phyloP scores from a whole-genome alignment of 2,888 invertebrate species.

The Nasonia oneida region DNA sequence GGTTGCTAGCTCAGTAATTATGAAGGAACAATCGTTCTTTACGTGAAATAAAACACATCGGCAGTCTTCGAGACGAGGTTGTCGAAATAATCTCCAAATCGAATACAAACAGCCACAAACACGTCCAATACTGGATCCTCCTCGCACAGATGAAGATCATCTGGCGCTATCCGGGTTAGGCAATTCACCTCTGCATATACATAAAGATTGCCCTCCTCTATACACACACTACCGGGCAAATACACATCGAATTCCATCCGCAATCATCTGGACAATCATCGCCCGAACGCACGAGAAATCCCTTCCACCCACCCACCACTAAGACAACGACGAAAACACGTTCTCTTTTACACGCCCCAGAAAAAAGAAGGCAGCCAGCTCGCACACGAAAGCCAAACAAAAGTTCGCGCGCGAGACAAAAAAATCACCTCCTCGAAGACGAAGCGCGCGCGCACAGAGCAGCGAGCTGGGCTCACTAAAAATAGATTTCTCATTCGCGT shows the following conservation, averaged over 20 bases:
- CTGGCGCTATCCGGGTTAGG: too few relatives aligned
- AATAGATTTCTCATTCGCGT: conserved; percentile 53
- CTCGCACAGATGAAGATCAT: too few relatives aligned
- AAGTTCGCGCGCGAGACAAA: not conserved
- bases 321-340: not conserved
- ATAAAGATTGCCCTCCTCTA: not conserved
- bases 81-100: not conserved
- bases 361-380: not conserved
- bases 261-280: not conserved
- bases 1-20: too few relatives aligned
- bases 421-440: conserved; percentile 7
- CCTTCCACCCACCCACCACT: not conserved
- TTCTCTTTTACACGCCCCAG: not conserved
- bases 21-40: too few relatives aligned
- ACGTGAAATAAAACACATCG: too few relatives aligned
- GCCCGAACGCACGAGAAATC: not conserved
- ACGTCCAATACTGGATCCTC: too few relatives aligned
- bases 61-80: too few relatives aligned
- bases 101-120: not conserved
- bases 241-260: not conserved
- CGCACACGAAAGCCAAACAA: not conserved
- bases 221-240: not conserved
- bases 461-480: conserved; percentile 8
- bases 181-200: not conserved
- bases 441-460: not conserved